Base-by-base conservation (phyloP, 2,888 invertebrate species). In the Adela reaumurella region DNA sequence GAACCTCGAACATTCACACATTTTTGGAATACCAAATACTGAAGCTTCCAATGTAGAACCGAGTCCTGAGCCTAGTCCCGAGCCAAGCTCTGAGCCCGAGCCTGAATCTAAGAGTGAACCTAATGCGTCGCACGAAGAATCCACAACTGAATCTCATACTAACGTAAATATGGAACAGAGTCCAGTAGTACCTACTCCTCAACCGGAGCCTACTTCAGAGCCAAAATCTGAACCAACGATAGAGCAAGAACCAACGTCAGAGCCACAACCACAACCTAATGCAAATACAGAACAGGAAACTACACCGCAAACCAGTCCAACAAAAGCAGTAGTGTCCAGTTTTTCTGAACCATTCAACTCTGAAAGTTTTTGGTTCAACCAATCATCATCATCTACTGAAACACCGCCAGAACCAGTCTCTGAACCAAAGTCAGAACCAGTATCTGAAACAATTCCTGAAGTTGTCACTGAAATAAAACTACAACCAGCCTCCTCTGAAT, bases 321-420 rank as follows among this genome's bases (percentile, higher is more conserved):
- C 49, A 48, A 52, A 54, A 50, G 48, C 65, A 3, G 62, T 70
- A 58, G 62, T 70, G 5, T 64, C 62, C 54, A 58, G 70, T 16
- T 65, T 68, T 56, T 60, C 68, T 47, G 67, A 67, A 54, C 61
- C 68, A 24, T 65, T n/a, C n/a, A n/a, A n/a, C n/a, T n/a, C n/a
- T n/a, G n/a, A n/a, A n/a, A n/a, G n/a, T n/a, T n/a, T n/a, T n/a
- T n/a, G n/a, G n/a, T n/a, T n/a, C n/a, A n/a, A n/a, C n/a, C n/a
- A n/a, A n/a, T n/a, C n/a, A n/a, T n/a, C n/a, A n/a, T n/a, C 69
- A 51, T 62, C 65, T 55, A 62, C 70, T 2, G 68, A 71, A 61
- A n/a, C n/a, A n/a, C n/a, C n/a, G n/a, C 67, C 74, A 3, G 68
- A 67, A 55, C 64, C 73, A 19, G 57, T 61, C 43, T 59, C 67